phyloP scores from a whole-genome alignment of 2,797 vertebrate species.

The Eidolon dupreanum region DNA sequence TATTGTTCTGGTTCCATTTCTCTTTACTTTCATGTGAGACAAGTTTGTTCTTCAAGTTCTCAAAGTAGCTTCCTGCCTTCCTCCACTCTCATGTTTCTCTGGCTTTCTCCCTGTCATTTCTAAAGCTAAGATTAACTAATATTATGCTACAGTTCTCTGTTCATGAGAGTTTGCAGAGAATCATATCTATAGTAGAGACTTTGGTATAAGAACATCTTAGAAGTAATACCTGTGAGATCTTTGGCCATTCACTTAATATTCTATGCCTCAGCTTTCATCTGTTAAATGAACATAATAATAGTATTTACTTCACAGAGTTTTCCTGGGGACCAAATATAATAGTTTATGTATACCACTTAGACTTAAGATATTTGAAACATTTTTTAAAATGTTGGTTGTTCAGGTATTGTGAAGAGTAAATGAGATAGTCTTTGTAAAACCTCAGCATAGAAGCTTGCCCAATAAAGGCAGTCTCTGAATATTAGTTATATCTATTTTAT shows the following conservation, averaged over 20 bases:
- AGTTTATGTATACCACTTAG: background rate
- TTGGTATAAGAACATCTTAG: background rate
- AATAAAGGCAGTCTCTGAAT: background rate
- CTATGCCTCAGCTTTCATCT: background rate
- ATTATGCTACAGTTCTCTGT: background rate
- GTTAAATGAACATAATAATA: background rate
- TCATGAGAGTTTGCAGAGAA: background rate
- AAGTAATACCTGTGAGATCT: background rate
- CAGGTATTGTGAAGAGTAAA: background rate
- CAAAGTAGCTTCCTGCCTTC: background rate
- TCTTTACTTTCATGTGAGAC: background rate
- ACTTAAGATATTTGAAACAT: background rate
- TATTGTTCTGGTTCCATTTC: background rate
- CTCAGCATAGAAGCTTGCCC: background rate
- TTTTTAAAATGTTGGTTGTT: background rate
- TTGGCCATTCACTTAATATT: background rate
- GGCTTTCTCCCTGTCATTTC: background rate
- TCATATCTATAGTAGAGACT: background rate
- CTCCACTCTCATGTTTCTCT: background rate
- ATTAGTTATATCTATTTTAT: background rate
- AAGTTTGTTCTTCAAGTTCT: background rate
- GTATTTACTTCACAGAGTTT: background rate
- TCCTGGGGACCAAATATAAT: background rate
- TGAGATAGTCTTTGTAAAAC: background rate
- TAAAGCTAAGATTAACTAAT: constrained; percentile 9